A percentile compares a stretch with the other conserved stretches of the same genome.
Evolutionary conservation across 2,113 vertebrate species (phyloP).

Genomic region (Myrmophylax atrothorax): DNA sequence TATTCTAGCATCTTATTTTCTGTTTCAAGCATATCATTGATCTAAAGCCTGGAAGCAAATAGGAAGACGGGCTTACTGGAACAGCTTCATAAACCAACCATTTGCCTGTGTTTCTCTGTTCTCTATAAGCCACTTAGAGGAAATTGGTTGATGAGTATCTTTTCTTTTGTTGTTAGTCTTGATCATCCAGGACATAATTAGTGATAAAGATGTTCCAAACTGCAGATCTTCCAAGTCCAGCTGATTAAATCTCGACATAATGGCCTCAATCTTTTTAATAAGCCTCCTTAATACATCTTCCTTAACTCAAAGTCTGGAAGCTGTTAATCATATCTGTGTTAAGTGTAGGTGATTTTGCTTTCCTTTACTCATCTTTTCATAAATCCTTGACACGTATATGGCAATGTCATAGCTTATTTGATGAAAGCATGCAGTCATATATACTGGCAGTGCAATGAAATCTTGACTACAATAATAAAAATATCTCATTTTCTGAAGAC

Average conservation of each 20-base stretch:
- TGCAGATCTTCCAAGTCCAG: not conserved
- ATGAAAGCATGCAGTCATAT: not conserved
- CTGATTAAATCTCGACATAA: not conserved
- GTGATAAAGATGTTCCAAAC: not conserved
- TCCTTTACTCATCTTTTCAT: not conserved
- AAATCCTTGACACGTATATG: not conserved
- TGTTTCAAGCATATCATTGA: not conserved
- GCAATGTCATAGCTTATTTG: not conserved
- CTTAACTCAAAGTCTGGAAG: not conserved
- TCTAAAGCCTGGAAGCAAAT: conserved; percentile 11
- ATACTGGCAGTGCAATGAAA: not conserved
- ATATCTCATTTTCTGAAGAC: not conserved
- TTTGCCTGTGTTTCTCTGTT: not conserved
- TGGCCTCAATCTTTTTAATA: not conserved
- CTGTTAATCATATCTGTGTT: not conserved
- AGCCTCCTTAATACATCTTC: not conserved
- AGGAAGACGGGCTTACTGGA: not conserved
- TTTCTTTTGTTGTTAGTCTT: conserved; percentile 14
- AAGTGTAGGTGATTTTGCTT: not conserved
- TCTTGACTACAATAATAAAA: not conserved
- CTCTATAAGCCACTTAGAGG: not conserved
- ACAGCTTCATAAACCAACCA: not conserved
- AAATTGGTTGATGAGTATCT: not conserved
- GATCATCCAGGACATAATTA: conserved; percentile 12
- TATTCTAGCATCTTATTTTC: not conserved